These are phyloP conservation scores for Venusia cambrica DNA, from an alignment of 2,888 invertebrate species.

Conservation along the genomic window DNA sequence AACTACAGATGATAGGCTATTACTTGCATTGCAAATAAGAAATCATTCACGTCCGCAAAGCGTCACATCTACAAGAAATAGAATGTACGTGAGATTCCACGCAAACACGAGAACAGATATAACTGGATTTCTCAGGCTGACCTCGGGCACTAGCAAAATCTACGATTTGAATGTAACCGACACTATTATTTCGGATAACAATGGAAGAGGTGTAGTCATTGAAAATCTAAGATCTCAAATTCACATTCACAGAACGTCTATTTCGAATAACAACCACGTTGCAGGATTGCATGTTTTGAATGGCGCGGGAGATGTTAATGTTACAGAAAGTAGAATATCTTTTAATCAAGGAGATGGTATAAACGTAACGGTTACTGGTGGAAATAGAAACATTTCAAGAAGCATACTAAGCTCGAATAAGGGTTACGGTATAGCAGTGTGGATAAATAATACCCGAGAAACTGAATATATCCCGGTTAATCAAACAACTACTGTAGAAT, in stretches of 20 bases:
- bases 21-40: slow-evolving; percentile 86
- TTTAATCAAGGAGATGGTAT: slow-evolving; percentile 97
- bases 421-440: slow-evolving; percentile 93
- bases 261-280: slow-evolving; percentile 93
- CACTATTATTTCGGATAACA: slow-evolving; percentile 92
- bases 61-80: slow-evolving; percentile 89
- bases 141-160: slow-evolving; percentile 88
- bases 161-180: slow-evolving; percentile 94
- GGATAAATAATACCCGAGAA: slow-evolving; percentile 91
- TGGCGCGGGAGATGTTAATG: slow-evolving; percentile 96
- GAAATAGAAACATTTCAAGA: slow-evolving; percentile 94
- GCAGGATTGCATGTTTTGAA: slow-evolving; percentile 94
- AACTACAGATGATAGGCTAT: slow-evolving; percentile 84
- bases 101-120: slow-evolving; percentile 87
- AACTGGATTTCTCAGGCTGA: slow-evolving; percentile 88
- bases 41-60: slow-evolving; percentile 95
- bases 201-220: slow-evolving; percentile 96
- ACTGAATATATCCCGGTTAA: slow-evolving; percentile 90
- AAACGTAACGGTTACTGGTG: slow-evolving; percentile 97
- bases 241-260: slow-evolving; percentile 90
- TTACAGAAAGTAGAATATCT: slow-evolving; percentile 93
- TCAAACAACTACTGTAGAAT: slow-evolving; percentile 93
- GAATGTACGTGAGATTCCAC: slow-evolving; percentile 89
- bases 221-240: slow-evolving; percentile 94
- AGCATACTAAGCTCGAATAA: slow-evolving; percentile 92